Evolutionary conservation across 2,888 invertebrate genomes (phyloP).

Genomic region (Rhagium mordax): DNA sequence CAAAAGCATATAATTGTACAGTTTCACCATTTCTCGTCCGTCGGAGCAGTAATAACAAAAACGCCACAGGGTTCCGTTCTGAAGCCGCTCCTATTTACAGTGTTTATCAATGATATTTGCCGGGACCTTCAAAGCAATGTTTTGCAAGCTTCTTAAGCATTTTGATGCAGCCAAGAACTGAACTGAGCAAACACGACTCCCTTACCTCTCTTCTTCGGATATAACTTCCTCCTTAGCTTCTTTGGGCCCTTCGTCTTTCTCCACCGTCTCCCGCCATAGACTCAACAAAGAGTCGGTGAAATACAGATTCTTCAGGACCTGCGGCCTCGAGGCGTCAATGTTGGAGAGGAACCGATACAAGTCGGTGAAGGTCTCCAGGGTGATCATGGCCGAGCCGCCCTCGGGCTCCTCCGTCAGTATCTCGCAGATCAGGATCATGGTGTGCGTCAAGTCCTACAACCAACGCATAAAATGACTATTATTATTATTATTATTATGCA

Average conservation of each 20-base stretch:
- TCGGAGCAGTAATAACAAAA: too few relatives aligned
- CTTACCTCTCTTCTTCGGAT: conserved; percentile 46
- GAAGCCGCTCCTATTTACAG: too few relatives aligned
- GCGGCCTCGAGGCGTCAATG: conserved; percentile 72
- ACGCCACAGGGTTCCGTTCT: too few relatives aligned
- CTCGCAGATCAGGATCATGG: conserved; percentile 87
- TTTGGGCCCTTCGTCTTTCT: conserved; percentile 52
- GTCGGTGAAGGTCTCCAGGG: conserved; percentile 75
- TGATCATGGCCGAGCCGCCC: conserved; percentile 85
- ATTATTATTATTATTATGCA: too few relatives aligned
- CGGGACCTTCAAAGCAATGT: too few relatives aligned
- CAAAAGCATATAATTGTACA: too few relatives aligned
- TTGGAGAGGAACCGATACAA: conserved; percentile 75
- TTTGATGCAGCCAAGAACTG: too few relatives aligned
- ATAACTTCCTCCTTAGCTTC: conserved; percentile 48
- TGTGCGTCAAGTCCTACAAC: conserved; percentile 80
- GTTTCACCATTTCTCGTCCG: too few relatives aligned
- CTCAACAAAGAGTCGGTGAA: conserved; percentile 65
- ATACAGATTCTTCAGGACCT: conserved; percentile 61
- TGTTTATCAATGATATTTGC: too few relatives aligned
- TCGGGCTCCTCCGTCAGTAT: conserved; percentile 87
- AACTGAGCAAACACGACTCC: too few relatives aligned
- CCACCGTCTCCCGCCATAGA: conserved; percentile 54
- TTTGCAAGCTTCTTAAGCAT: too few relatives aligned
- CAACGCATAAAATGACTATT: too few relatives aligned